Evolutionary conservation across 2,888 invertebrate species (phyloP), one percentile per base, ranked within the genome.

Genomic region (Lottia gigantea): DNA sequence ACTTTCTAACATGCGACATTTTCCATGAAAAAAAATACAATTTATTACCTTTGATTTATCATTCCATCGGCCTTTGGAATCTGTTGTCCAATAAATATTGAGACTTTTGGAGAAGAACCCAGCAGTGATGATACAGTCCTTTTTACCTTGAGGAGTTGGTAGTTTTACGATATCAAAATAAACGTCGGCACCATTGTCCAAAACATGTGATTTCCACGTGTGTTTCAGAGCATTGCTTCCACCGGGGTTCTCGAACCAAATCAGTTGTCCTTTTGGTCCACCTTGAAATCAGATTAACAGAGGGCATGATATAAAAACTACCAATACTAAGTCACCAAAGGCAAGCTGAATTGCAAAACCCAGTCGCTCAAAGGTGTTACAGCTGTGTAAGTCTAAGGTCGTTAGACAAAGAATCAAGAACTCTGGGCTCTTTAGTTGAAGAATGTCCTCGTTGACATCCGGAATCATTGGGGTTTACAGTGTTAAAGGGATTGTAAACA

Each of bases 241-340:
- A 55, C 19, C 55, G 0, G 83, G 81, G 49, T 83, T 80, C 62
- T 80, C 79, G 26, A 82, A 75, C 84, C 84, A 84, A 12, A 84
- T 61, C 26, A 84, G 68, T 67, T 83, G 74, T 26, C 78, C 76
- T 40, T 40, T 40, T 40, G 40, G 40, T 40, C 40, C 40, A 40
- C 40, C 40, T 40, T 8, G 11, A 40, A 40, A 40, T 40, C 7
- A 40, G 31, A 4, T 31, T 31, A 31, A 31, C 31, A 31, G 31
- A 4, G 31, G 31, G 3, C 2, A 6, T 31, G 31, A 31, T 2
- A 31, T 31, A 31, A 31, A 6, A 31, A 31, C 6, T 31, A 31
- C 31, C 31, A 4, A 31, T 31, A 4, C 6, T 31, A 6, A 31
- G 6, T 31, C 6, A 31, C 31, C 31, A 31, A 31, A 31, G n/a